phyloP scores from a whole-genome alignment of 2,888 invertebrate genomes.

The Agrotis exclamationis region DNA sequence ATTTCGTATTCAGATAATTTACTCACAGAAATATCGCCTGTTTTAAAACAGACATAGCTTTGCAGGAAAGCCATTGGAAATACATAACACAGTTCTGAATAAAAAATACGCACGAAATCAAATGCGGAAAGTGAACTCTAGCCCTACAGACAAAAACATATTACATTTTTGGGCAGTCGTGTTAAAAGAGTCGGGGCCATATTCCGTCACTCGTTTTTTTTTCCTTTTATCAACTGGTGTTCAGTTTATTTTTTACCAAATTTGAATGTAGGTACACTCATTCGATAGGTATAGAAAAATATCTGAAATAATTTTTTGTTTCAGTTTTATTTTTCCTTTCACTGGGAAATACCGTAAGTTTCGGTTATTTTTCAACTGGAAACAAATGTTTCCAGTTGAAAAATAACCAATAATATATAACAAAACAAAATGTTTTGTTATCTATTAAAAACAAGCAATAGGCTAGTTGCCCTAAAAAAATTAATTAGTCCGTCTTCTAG shows the following conservation, averaged over 20 bases:
- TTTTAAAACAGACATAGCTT: no score
- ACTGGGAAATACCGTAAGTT: not conserved
- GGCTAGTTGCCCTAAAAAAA: no score
- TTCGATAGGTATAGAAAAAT: not conserved
- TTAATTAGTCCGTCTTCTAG: no score
- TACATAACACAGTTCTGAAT: not conserved
- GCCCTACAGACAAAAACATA: not conserved
- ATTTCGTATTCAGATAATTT: no score
- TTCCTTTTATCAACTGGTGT: not conserved
- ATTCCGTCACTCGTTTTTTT: not conserved
- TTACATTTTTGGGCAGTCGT: not conserved
- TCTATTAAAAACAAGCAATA: not conserved
- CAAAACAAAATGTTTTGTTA: not conserved
- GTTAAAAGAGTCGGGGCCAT: not conserved
- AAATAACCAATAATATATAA: no score
- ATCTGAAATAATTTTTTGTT: not conserved
- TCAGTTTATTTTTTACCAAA: no score
- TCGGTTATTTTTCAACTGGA: not conserved
- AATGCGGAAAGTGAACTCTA: not conserved
- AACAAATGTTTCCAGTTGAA: no score
- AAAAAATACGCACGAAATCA: not conserved
- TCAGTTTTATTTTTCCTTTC: not conserved
- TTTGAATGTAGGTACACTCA: not conserved
- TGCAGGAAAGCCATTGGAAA: not conserved
- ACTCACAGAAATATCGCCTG: no score